Percentiles rank a stretch among this genome's conserved stretches.
phyloP scores from a whole-genome alignment of 1,140 invertebrate species.

The Colletes gigas region DNA sequence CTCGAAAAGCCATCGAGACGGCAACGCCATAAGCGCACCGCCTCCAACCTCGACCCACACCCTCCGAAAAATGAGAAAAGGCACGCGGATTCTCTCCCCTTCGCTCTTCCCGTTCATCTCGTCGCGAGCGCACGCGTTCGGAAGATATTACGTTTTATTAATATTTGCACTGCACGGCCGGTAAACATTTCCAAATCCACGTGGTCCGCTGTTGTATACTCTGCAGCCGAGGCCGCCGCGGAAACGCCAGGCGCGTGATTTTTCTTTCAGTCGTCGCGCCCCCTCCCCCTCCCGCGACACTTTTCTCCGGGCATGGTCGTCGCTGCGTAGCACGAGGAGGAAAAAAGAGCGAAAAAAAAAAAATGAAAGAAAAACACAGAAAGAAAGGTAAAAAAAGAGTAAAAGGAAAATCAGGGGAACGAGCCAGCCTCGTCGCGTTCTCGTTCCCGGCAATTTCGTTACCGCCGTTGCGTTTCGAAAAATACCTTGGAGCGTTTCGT shows the following conservation, averaged over 20 bases:
- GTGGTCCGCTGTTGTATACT: conserved; percentile 37
- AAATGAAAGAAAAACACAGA: too few species aligned
- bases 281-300: conserved; percentile 35
- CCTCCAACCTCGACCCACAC: too few species aligned
- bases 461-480: conserved; percentile 55
- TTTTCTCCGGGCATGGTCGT: conserved; percentile 25
- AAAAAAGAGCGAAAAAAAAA: neutral
- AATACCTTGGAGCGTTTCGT: conserved; percentile 45
- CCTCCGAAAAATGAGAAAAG: conserved; percentile 13
- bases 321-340: conserved; percentile 21
- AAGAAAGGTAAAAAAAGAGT: neutral
- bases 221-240: conserved; percentile 39
- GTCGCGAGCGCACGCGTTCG: conserved; percentile 45
- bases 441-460: conserved; percentile 58
- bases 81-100: neutral
- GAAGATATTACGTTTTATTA: conserved; percentile 69
- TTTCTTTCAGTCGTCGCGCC: conserved; percentile 22
- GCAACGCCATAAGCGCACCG: neutral
- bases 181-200: conserved; percentile 62
- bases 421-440: conserved; percentile 5
- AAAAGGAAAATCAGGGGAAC: conserved; percentile 6
- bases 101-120: too few species aligned
- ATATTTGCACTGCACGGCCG: conserved; percentile 61
- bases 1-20: conserved; percentile 8
- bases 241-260: conserved; percentile 52